Percentiles rank a stretch among this genome's conserved stretches.
phyloP scores from a whole-genome alignment of 2,113 vertebrate genomes.

The Sula dactylatra region DNA sequence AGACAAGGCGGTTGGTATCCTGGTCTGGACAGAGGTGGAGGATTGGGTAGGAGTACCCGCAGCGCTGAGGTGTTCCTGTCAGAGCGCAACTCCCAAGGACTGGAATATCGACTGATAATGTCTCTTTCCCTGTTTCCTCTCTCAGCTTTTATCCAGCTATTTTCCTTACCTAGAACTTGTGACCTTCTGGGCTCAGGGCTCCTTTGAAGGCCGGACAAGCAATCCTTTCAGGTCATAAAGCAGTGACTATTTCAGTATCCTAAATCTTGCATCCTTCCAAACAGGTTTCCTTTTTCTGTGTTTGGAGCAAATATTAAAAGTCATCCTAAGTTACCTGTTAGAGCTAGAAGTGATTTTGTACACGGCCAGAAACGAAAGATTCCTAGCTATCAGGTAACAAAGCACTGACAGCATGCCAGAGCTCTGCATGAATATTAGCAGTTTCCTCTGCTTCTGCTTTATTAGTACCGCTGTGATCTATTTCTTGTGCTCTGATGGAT shows the following conservation, averaged over 20 bases:
- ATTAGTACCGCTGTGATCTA: background rate
- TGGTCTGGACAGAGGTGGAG: background rate
- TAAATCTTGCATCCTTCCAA: background rate
- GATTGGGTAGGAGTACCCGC: background rate
- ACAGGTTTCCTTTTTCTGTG: background rate
- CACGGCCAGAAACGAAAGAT: background rate
- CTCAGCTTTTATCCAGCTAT: background rate
- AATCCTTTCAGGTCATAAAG: background rate
- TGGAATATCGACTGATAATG: background rate
- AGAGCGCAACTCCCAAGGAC: background rate
- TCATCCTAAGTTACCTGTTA: no score
- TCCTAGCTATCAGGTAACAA: background rate
- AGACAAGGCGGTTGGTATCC: rapidly evolving
- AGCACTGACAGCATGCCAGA: background rate
- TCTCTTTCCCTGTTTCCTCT: background rate
- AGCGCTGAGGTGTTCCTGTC: rapidly evolving
- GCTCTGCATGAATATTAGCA: background rate
- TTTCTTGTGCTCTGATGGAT: background rate
- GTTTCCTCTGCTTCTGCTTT: background rate
- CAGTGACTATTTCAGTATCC: background rate
- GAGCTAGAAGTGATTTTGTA: background rate
- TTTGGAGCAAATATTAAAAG: background rate
- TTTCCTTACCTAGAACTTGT: background rate
- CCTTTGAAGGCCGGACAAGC: background rate
- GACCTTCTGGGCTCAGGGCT: background rate